Base-by-base conservation (phyloP, 2,888 invertebrate species). In the Chrysomela aeneicollis region DNA sequence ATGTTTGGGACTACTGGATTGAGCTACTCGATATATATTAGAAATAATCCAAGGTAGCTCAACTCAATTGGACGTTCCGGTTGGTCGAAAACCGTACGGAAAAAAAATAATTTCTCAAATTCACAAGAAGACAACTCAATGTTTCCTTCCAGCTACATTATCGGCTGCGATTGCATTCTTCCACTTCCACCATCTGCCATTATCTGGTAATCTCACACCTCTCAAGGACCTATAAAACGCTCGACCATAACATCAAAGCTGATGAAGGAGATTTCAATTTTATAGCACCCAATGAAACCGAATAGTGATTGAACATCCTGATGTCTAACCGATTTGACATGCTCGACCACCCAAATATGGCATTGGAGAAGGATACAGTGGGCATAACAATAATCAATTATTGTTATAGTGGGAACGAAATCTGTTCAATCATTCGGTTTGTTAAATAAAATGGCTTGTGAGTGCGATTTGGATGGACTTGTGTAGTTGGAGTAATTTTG, bases 301-400 rank as follows among this genome's bases (percentile, higher is more conserved):
- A 55, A 55, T 6, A 42, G 18, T 42, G 6, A 42, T 19, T 22
- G n/a, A 52, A 32, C 32, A 32, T 42, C 22, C 22, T 42, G n/a
- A 26, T 26, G 42, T 55, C 9, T 53, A 53, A 3, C 30, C 15
- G 18, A 30, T 55, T 42, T 17, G 37, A 10, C 17, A 55, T n/a
- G 22, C 22, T 42, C 22, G 55, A 55, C 55, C 55, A 55, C 55
- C 55, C 42, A 42, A 55, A 42, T 19, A 42, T 35, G 17, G 42
- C 26, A 22, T 42, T 55, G n/a, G 42, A 42, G 15, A 15, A 42
- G 42, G 12, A 1, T 9, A 5, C 32, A 35, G 32, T 35, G 32
- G 10, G 10, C 35, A 42, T 42, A n/a, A 15, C 15, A 3, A 15
- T 42, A 12, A 42, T 15, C 15, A 12, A 42, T 42, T n/a, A 42